Evolutionary conservation across 2,888 invertebrate genomes (phyloP).

Genomic region (Drosophila lacicola): DNA sequence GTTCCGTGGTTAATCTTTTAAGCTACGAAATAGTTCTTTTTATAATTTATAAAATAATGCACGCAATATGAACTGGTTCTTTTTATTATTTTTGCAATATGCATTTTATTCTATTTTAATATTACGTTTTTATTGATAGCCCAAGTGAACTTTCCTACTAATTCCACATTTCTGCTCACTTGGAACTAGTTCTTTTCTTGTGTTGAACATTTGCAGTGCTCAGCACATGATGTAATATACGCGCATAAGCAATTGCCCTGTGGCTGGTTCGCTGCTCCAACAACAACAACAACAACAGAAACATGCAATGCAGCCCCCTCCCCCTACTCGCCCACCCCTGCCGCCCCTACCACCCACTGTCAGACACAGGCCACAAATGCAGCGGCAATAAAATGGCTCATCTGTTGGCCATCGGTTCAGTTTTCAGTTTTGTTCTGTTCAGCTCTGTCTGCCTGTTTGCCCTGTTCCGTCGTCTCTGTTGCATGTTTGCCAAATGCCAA

Average conservation of each 20-base stretch:
- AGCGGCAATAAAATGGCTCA: conserved; percentile 75
- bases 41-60: too few relatives aligned
- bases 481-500: conserved; percentile 80
- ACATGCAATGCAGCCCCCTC: conserved; percentile 2
- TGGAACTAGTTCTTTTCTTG: conserved; percentile 23
- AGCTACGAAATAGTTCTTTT: conserved; percentile 12
- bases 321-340: too few relatives aligned
- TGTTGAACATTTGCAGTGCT: neutral
- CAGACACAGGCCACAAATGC: conserved; percentile 46
- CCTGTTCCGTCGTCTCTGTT: conserved; percentile 30
- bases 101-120: too few relatives aligned
- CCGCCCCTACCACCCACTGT: neutral
- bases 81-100: too few relatives aligned
- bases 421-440: conserved; percentile 3
- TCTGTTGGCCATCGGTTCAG: conserved; percentile 62
- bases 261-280: conserved; percentile 18
- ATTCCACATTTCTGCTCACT: neutral
- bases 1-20: too few relatives aligned
- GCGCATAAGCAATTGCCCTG: conserved; percentile 58
- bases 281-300: conserved; percentile 1
- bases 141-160: neutral
- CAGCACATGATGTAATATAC: conserved; percentile 6
- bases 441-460: conserved; percentile 16
- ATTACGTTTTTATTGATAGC: neutral
- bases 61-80: too few relatives aligned